phyloP scores from a whole-genome alignment of 2,113 vertebrate species.

The Centrocercus urophasianus region DNA sequence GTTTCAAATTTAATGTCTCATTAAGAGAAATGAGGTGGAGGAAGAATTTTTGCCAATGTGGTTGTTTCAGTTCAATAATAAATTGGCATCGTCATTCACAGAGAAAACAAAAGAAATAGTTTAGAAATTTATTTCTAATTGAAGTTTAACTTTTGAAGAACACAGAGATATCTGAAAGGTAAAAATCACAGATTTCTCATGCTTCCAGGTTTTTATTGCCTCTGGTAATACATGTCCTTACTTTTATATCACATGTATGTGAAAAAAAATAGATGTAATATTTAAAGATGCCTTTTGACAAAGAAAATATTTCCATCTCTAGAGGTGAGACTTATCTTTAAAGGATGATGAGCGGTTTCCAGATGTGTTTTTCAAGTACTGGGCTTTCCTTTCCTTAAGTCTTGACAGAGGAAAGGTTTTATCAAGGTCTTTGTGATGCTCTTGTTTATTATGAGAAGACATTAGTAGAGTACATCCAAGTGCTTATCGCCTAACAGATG shows the following conservation, averaged over 20 bases:
- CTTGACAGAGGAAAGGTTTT: conserved; percentile 69
- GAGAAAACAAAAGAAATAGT: conserved; percentile 24
- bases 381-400: conserved; percentile 41
- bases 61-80: conserved; percentile 16
- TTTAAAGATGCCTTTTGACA: conserved; percentile 65
- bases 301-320: conserved; percentile 60
- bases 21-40: conserved; percentile 43
- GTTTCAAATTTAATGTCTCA: not conserved
- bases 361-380: conserved; percentile 47
- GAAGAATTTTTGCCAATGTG: conserved; percentile 6
- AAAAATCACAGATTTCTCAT: conserved; percentile 55
- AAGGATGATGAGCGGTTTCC: conserved; percentile 59
- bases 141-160: conserved; percentile 68
- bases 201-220: conserved; percentile 58
- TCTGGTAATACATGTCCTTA: conserved; percentile 49
- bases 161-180: conserved; percentile 52
- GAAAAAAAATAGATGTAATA: conserved; percentile 63
- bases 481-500: conserved; percentile 61
- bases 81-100: not conserved
- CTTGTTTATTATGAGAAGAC: conserved; percentile 72
- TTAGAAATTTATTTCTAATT: conserved; percentile 64
- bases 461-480: conserved; percentile 64
- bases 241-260: conserved; percentile 55
- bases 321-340: conserved; percentile 55
- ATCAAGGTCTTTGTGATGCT: conserved; percentile 69